Conservation (phyloP, 2,113 vertebrate genomes). For the Picathartes gymnocephalus region DNA sequence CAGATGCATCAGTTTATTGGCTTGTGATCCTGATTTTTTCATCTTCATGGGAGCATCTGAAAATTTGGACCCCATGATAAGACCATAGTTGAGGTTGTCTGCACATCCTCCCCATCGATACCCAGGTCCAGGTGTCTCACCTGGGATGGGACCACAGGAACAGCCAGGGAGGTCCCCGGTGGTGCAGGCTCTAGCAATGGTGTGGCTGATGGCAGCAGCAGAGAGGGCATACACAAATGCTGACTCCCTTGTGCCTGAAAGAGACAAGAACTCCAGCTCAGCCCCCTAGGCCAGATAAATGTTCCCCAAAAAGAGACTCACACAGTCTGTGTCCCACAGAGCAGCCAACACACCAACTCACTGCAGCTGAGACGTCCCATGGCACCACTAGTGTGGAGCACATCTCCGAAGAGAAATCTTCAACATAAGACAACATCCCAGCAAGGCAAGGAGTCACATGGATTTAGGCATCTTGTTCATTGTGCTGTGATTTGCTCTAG, state of each 20-base stretch:
- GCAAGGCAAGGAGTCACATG: not conserved
- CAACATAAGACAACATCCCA: not conserved
- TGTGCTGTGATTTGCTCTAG: not conserved
- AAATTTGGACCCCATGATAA: slow-evolving; percentile 98
- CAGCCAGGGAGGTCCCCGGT: slow-evolving; percentile 92
- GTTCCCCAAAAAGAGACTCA: not conserved
- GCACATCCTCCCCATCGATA: slow-evolving; percentile 98
- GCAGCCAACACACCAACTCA: not conserved
- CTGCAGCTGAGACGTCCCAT: not conserved
- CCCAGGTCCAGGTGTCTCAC: slow-evolving; percentile 90
- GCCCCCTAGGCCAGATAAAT: not conserved
- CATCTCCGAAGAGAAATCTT: not conserved
- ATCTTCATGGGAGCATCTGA: slow-evolving; percentile 98
- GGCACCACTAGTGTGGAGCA: not conserved
- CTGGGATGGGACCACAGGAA: slow-evolving; percentile 91
- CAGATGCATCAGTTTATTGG: slow-evolving; percentile 99
- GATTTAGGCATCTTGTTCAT: not conserved
- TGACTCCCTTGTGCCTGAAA: slow-evolving; percentile 90
- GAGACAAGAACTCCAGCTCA: not conserved
- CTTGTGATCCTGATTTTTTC: slow-evolving; percentile 93
- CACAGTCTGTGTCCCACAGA: not conserved
- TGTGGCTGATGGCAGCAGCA: slow-evolving; percentile 93
- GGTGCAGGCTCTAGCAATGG: slow-evolving; percentile 93
- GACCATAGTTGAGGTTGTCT: slow-evolving; percentile 96
- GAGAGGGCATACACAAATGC: slow-evolving; percentile 96